Percentiles rank a stretch among this genome's conserved stretches.
These are phyloP conservation scores for Hymenopus coronatus DNA, from an alignment of 2,888 invertebrate genomes.

Conservation along the genomic window DNA sequence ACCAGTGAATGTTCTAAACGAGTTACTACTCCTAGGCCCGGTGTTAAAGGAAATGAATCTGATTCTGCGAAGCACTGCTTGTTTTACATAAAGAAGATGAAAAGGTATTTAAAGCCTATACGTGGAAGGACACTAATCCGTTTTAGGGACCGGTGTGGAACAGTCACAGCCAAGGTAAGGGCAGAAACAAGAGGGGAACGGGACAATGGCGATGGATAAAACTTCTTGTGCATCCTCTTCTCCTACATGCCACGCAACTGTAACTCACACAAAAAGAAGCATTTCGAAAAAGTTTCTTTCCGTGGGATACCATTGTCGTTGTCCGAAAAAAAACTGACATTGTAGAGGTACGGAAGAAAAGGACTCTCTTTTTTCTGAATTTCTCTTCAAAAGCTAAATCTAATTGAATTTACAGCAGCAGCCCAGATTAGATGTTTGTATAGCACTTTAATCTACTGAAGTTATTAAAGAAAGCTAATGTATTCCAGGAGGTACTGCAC, in stretches of 20 bases:
- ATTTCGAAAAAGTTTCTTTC: not conserved
- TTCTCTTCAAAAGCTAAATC: too few species aligned
- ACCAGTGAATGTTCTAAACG: too few species aligned
- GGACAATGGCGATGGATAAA: not conserved
- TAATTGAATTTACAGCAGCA: too few species aligned
- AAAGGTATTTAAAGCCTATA: conserved; percentile 1
- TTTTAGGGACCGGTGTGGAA: not conserved
- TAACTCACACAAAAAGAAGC: not conserved
- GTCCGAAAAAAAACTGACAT: not conserved
- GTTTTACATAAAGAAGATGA: conserved; percentile 1
- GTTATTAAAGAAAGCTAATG: too few species aligned
- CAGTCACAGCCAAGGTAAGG: not conserved
- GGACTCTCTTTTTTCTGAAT: too few species aligned
- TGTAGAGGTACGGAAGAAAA: too few species aligned
- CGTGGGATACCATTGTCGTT: not conserved
- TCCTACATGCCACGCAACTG: not conserved
- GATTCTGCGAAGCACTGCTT: not conserved
- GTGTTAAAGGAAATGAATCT: too few species aligned
- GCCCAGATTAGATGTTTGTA: too few species aligned
- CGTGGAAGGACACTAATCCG: not conserved
- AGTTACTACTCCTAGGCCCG: too few species aligned
- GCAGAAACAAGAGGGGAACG: not conserved
- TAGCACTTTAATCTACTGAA: too few species aligned
- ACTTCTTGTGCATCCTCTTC: not conserved
- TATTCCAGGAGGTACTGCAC: too few species aligned